A percentile compares a stretch with the other conserved stretches of the same genome.
Conservation (phyloP, 2,888 invertebrate genomes). For the Leucophenga maculata region DNA sequence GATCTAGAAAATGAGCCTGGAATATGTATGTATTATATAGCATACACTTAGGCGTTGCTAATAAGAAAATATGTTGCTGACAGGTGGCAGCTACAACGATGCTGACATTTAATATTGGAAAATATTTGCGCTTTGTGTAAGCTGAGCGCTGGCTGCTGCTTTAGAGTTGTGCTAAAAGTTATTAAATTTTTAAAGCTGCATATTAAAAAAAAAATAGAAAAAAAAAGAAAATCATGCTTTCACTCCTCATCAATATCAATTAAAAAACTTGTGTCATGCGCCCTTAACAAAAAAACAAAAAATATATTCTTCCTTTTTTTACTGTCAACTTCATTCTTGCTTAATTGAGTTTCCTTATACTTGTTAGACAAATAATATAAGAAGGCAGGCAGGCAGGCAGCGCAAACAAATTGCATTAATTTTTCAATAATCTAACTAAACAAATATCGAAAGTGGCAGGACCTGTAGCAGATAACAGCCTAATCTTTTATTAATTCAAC, state of each 20-base stretch:
- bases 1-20: conserved; percentile 65
- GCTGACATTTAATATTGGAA: conserved; percentile 55
- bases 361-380: background rate
- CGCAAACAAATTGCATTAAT: conserved; percentile 55
- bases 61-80: conserved; percentile 63
- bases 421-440: conserved; percentile 61
- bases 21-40: conserved; percentile 43
- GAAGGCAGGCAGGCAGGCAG: background rate
- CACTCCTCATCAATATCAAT: conserved; percentile 49
- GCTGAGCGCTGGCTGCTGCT: no score
- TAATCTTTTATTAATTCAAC: conserved; percentile 65
- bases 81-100: conserved; percentile 50
- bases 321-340: conserved; percentile 57
- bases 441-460: conserved; percentile 57
- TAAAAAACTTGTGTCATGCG: conserved; percentile 26
- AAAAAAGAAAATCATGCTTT: background rate
- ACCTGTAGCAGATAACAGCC: conserved; percentile 41
- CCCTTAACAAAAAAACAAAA: no score
- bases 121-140: background rate
- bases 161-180: no score
- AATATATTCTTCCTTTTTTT: conserved; percentile 7
- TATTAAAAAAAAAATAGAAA: background rate
- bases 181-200: conserved; percentile 43
- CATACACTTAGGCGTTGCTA: conserved; percentile 45
- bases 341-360: conserved; percentile 49